Percentiles rank a stretch among this genome's conserved stretches.
phyloP scores from a whole-genome alignment of 2,888 invertebrate genomes.

The Pollenia labialis region DNA sequence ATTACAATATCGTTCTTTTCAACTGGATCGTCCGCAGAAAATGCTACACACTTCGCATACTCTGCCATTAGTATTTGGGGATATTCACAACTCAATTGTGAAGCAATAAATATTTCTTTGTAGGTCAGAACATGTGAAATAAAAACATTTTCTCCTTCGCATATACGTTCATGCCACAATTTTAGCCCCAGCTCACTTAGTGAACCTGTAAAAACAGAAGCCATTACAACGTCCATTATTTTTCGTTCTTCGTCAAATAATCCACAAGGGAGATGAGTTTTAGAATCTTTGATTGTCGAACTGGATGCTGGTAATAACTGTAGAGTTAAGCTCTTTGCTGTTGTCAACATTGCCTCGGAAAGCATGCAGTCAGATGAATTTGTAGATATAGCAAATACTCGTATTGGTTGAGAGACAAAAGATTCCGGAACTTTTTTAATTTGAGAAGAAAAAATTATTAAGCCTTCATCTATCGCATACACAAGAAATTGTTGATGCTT shows the following conservation, averaged over 20 bases:
- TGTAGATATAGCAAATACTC: constrained; percentile 72
- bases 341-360: constrained; percentile 55
- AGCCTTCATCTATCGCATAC: constrained; percentile 75
- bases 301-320: constrained; percentile 54
- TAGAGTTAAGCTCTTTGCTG: constrained; percentile 57
- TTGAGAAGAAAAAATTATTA: constrained; percentile 72
- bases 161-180: constrained; percentile 74
- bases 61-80: constrained; percentile 69
- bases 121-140: constrained; percentile 72
- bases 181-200: constrained; percentile 67
- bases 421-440: constrained; percentile 73
- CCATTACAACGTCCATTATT: constrained; percentile 71
- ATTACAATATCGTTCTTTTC: constrained; percentile 72
- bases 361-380: constrained; percentile 64
- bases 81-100: constrained; percentile 69
- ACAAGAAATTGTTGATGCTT: constrained; percentile 72
- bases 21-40: constrained; percentile 26
- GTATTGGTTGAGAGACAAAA: constrained; percentile 71
- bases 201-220: constrained; percentile 72
- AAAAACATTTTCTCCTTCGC: constrained; percentile 68
- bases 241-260: constrained; percentile 63
- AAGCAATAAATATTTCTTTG: constrained; percentile 74
- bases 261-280: constrained; percentile 56
- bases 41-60: constrained; percentile 69
- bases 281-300: constrained; percentile 26